Base-by-base conservation (phyloP, 2,888 invertebrate species). In the Ophion costatus region DNA sequence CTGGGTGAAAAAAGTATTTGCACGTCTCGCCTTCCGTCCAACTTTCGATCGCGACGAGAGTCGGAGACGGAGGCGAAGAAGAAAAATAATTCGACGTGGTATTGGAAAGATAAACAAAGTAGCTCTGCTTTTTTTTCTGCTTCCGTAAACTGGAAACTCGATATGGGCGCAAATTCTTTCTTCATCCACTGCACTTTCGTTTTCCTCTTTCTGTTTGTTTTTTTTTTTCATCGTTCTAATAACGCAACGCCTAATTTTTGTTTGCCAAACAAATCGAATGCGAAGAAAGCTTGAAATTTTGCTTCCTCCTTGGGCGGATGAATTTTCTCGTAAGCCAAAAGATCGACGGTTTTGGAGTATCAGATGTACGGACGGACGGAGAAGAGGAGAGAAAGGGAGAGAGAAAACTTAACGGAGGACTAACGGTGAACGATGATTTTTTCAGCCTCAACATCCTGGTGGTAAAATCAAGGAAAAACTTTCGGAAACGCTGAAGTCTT, bases 401-500 rank as follows among this genome's bases (percentile, higher is more conserved):
- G 2, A 11, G 4, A 45, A 14, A 74, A 73, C 6, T 4, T 51
- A 38, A 29, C 45, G 20, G n/a, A 63, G 45, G 61, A 79, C 45
- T 82, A 10, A 84, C 57, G 42, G 24, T 61, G n/a, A 75, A 69
- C 66, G 24, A 67, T 67, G 38, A 38, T 42, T 77, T 78, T 93
- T 94, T 61, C 94, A 95, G 92, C 95, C 95, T 86, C 95, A 95
- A 88, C 94, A 95, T 89, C 94, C 95, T 87, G 92, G 92, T 85
- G 92, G 92, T 22, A 97, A 98, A 94, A 95, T 96, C 87, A 97
- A 97, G 94, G 98, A 98, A 93, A 98, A 98, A 94, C 95, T 98
- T 74, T 96, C 97, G 74, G 98, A 98, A 93, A 96, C 98, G 61
- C 95, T 98, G 85, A 98, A 98, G 94, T 97, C 97, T 87, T 98